Conservation (phyloP, 1,140 invertebrate genomes). For the Pentalonia nigronervosa region DNA sequence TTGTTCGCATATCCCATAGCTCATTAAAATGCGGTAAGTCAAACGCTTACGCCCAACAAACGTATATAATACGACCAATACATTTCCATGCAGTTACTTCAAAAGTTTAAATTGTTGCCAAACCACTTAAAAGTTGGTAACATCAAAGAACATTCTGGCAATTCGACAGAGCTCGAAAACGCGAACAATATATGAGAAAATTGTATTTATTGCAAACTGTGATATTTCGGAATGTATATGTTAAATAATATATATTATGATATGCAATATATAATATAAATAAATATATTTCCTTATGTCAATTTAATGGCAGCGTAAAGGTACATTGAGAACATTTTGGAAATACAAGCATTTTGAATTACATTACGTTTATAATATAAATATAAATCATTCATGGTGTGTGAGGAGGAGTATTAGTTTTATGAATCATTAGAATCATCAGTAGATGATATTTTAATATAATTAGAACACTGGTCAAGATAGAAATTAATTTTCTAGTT, state of each 20-base stretch:
- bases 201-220: background rate
- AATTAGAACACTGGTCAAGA: background rate
- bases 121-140: conserved; percentile 8
- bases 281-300: no score
- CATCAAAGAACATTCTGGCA: background rate
- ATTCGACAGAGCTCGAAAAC: background rate
- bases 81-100: background rate
- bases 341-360: no score
- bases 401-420: no score
- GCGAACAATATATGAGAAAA: background rate
- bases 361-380: no score
- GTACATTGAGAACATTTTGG: no score
- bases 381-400: no score
- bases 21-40: conserved; percentile 7
- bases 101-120: background rate
- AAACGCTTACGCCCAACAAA: background rate
- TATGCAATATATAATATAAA: no score
- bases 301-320: no score
- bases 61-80: background rate
- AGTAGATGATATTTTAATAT: background rate
- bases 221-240: background rate
- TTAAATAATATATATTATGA: background rate
- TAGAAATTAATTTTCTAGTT: background rate
- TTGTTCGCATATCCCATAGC: background rate
- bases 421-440: background rate